Conservation (phyloP, 2,888 invertebrate genomes). For the Dicranocentrus wangi region DNA sequence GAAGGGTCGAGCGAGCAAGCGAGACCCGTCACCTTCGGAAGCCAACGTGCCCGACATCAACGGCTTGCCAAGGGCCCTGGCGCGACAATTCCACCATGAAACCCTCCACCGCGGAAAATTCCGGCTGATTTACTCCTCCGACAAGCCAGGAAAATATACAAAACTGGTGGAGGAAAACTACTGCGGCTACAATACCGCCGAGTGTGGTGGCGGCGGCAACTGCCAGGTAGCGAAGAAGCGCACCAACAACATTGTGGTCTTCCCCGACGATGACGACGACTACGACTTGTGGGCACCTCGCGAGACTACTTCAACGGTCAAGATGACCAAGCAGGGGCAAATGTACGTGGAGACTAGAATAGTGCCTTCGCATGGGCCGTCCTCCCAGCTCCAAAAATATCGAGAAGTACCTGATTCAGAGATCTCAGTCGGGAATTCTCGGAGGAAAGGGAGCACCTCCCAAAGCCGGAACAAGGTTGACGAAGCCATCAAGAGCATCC, state of each 20-base stretch:
- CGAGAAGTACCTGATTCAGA: background rate
- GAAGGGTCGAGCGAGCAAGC: background rate
- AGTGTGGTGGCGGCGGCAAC: background rate
- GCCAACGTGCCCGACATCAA: background rate
- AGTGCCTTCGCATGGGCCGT: background rate
- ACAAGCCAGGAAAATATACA: constrained; percentile 57
- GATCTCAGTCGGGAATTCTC: too few relatives aligned
- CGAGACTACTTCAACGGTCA: constrained; percentile 15
- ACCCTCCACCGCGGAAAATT: constrained; percentile 84
- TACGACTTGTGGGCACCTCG: background rate
- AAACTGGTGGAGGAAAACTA: constrained; percentile 81
- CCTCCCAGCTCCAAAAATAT: background rate
- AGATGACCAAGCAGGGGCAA: constrained; percentile 30
- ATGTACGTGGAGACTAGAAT: constrained; percentile 33
- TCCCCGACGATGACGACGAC: constrained; percentile 13
- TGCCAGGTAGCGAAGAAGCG: background rate
- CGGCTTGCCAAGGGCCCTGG: constrained; percentile 66
- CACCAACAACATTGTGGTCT: too few relatives aligned
- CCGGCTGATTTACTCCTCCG: constrained; percentile 74
- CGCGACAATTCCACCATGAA: constrained; percentile 82
- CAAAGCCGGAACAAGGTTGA: too few relatives aligned
- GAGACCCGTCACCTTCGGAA: background rate
- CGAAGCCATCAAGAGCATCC: too few relatives aligned
- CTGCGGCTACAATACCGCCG: constrained; percentile 16
- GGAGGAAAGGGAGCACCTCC: too few relatives aligned